Conservation (phyloP, 2,797 vertebrate genomes). For the Acipenser ruthenus region DNA sequence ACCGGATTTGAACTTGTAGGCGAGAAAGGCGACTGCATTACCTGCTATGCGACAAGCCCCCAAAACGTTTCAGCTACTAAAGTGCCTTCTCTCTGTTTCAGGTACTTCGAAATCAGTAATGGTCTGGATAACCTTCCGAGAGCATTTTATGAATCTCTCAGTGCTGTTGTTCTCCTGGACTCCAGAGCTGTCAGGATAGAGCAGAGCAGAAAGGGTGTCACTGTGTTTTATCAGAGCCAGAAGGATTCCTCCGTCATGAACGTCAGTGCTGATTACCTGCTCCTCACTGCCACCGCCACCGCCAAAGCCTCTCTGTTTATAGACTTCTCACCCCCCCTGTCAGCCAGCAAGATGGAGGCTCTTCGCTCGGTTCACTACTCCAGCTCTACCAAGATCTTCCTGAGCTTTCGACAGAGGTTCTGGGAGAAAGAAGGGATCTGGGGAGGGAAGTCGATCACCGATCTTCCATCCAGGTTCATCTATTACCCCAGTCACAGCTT, state of each 20-base stretch:
- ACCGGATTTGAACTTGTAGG: too few species aligned
- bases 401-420: slow-evolving; percentile 67
- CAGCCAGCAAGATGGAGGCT: slow-evolving; percentile 54
- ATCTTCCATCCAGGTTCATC: slow-evolving; percentile 62
- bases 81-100: slow-evolving; percentile 29
- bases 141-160: slow-evolving; percentile 47
- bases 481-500: slow-evolving; percentile 70
- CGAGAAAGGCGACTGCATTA: too few species aligned
- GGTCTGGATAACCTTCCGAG: slow-evolving; percentile 67
- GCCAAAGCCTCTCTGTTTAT: slow-evolving; percentile 69
- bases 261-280: slow-evolving; percentile 52
- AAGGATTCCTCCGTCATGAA: slow-evolving; percentile 23
- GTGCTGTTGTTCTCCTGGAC: slow-evolving; percentile 48
- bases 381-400: slow-evolving; percentile 68
- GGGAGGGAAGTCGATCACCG: slow-evolving; percentile 72
- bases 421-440: slow-evolving; percentile 67
- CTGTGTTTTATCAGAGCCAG: slow-evolving; percentile 40
- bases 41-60: too few species aligned
- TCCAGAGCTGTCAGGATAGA: slow-evolving; percentile 56
- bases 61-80: background rate
- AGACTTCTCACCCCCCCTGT: slow-evolving; percentile 60
- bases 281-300: slow-evolving; percentile 62
- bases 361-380: slow-evolving; percentile 65
- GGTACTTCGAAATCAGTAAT: slow-evolving; percentile 64
- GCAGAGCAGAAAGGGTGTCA: slow-evolving; percentile 41